Evolutionary conservation across 2,797 vertebrate species (phyloP).

Genomic region (Crypturellus tataupa): DNA sequence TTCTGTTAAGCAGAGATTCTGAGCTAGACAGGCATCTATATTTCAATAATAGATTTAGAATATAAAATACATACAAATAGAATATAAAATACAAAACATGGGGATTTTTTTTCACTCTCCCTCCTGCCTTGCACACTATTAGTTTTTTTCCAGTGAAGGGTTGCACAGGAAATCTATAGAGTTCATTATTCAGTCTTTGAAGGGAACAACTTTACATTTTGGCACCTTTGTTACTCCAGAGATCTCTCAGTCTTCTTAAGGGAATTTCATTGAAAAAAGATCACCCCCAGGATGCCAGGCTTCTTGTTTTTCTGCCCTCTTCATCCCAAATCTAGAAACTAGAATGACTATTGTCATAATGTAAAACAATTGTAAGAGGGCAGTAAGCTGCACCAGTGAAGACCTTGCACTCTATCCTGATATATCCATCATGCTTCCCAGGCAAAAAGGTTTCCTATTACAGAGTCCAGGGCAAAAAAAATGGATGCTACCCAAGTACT

Average conservation of each 20-base stretch:
- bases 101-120: constrained; percentile 3
- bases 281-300: background rate
- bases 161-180: background rate
- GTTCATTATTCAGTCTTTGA: background rate
- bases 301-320: background rate
- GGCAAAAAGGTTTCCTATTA: background rate
- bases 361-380: background rate
- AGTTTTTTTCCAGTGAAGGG: background rate
- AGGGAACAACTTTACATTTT: background rate
- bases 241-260: background rate
- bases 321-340: background rate
- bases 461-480: background rate
- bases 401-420: background rate
- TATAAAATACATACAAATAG: background rate
- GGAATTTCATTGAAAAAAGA: background rate
- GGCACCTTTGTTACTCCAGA: background rate
- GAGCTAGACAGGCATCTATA: background rate
- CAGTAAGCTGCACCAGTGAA: background rate
- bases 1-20: background rate
- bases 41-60: background rate
- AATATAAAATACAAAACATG: background rate
- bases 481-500: background rate
- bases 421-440: background rate
- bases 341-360: background rate
- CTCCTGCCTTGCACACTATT: background rate